These are phyloP conservation scores for Nomada fabriciana DNA, from an alignment of 2,888 invertebrate genomes.

Conservation along the genomic window DNA sequence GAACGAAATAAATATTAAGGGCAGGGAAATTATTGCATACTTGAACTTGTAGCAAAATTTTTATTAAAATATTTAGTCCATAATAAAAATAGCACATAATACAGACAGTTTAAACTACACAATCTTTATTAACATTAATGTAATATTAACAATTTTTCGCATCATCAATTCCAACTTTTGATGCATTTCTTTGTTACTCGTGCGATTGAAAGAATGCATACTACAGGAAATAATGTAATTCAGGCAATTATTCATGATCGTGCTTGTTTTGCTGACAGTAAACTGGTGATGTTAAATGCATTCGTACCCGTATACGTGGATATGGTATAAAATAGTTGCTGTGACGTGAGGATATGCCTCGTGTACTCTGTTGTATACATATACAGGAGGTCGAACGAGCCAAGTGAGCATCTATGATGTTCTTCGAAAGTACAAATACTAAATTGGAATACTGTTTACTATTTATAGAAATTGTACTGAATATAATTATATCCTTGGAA, in stretches of 20 bases:
- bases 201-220: neutral
- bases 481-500: neutral
- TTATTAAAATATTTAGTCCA: neutral
- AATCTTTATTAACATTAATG: no score
- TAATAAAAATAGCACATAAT: neutral
- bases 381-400: slow-evolving; percentile 54
- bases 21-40: neutral
- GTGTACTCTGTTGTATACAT: slow-evolving; percentile 24
- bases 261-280: slow-evolving; percentile 25
- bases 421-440: neutral
- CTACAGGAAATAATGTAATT: no score
- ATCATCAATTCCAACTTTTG: neutral
- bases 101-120: neutral
- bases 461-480: neutral
- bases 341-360: slow-evolving; percentile 45
- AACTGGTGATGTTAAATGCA: slow-evolving; percentile 19
- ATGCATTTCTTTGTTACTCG: neutral
- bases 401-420: slow-evolving; percentile 25
- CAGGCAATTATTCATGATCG: neutral
- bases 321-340: slow-evolving; percentile 52
- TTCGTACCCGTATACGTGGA: slow-evolving; percentile 19
- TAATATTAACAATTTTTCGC: neutral
- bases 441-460: neutral
- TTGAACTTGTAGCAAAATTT: neutral
- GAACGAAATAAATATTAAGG: neutral